Percentiles rank a stretch among this genome's conserved stretches.
Evolutionary conservation across 2,888 invertebrate species (phyloP).

Genomic region (Chymomyza fuscimana): DNA sequence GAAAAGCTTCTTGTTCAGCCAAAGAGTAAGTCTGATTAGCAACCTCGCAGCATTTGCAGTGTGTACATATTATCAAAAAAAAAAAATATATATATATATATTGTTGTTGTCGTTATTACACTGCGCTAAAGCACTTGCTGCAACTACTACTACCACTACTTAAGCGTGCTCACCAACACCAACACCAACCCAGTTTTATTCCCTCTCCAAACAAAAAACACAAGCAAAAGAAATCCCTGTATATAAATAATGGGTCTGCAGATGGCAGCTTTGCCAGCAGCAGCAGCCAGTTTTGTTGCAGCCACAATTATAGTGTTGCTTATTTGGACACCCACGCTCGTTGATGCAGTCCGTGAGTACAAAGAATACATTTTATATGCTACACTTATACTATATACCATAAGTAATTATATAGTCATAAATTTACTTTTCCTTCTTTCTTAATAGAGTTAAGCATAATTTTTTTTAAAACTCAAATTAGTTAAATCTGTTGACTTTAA

Average conservation of each 20-base stretch:
- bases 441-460: background rate
- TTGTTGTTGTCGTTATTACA: slow-evolving; percentile 39
- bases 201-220: background rate
- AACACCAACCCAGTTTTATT: background rate
- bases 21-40: slow-evolving; percentile 74
- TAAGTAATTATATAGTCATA: background rate
- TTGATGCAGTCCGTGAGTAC: slow-evolving; percentile 80
- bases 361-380: slow-evolving; percentile 26
- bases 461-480: background rate
- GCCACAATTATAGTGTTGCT: slow-evolving; percentile 75
- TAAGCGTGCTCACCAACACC: background rate
- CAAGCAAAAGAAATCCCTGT: background rate
- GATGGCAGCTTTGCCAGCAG: slow-evolving; percentile 77
- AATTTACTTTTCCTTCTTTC: background rate
- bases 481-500: background rate
- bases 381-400: background rate
- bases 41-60: background rate
- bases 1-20: slow-evolving; percentile 44
- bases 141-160: slow-evolving; percentile 7
- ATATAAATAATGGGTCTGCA: slow-evolving; percentile 79
- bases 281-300: slow-evolving; percentile 79
- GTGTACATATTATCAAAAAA: slow-evolving; percentile 24
- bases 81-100: slow-evolving; percentile 9
- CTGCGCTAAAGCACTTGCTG: slow-evolving; percentile 2
- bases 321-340: slow-evolving; percentile 75